Evolutionary conservation across 2,113 vertebrate genomes (phyloP).

Genomic region (Mustelus asterias): DNA sequence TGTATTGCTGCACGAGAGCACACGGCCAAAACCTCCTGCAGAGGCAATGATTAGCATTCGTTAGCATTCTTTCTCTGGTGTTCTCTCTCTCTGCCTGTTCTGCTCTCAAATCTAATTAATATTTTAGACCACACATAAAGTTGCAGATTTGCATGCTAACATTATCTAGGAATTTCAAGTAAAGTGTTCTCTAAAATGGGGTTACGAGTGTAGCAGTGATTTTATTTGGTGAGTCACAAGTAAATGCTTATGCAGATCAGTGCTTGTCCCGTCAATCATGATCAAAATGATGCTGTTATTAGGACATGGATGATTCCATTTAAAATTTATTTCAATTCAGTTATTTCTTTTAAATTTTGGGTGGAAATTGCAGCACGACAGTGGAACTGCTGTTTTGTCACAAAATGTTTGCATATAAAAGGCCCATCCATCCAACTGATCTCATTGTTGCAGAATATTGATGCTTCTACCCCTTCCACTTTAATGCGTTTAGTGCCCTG

Average conservation of each 20-base stretch:
- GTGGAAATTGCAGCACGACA: neutral
- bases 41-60: slow-evolving; percentile 40
- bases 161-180: neutral
- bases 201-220: neutral
- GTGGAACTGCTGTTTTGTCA: neutral
- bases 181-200: neutral
- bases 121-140: slow-evolving; percentile 31
- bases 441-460: neutral
- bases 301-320: neutral
- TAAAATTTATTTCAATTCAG: neutral
- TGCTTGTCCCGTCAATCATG: neutral
- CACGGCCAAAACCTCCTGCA: slow-evolving; percentile 39
- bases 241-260: neutral
- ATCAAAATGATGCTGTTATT: neutral
- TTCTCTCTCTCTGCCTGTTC: slow-evolving; percentile 38
- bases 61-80: slow-evolving; percentile 44
- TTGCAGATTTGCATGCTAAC: slow-evolving; percentile 23
- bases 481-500: neutral
- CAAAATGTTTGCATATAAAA: neutral
- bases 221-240: neutral
- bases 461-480: neutral
- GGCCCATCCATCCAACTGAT: neutral
- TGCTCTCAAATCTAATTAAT: slow-evolving; percentile 29
- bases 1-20: slow-evolving; percentile 24
- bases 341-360: neutral